Percentiles rank a stretch among this genome's conserved stretches.
phyloP scores from a whole-genome alignment of 2,888 invertebrate genomes.

The Hypselothyrea guttata region DNA sequence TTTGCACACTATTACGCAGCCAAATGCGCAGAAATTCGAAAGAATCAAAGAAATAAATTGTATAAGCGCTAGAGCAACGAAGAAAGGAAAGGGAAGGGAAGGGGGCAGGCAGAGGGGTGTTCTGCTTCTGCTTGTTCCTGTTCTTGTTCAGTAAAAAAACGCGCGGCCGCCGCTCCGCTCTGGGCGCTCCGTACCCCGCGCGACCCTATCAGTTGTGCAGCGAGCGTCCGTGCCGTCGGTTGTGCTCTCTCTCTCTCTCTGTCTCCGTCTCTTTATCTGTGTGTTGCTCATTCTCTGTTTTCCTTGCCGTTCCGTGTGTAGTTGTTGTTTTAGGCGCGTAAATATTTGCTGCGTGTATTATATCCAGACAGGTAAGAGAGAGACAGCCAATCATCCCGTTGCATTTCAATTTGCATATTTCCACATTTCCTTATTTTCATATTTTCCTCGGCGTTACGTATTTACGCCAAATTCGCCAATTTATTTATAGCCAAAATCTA shows the following conservation, averaged over 20 bases:
- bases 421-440: conserved; percentile 19
- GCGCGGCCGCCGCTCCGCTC: conserved; percentile 68
- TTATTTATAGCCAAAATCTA: conserved; percentile 63
- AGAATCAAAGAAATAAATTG: conserved; percentile 58
- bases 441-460: conserved; percentile 5
- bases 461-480: conserved; percentile 39
- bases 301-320: conserved; percentile 34
- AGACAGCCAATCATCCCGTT: conserved; percentile 28
- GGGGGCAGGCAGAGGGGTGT: conserved; percentile 54
- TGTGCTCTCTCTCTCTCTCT: conserved; percentile 50
- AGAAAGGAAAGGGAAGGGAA: conserved; percentile 20
- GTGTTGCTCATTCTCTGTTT: conserved; percentile 34
- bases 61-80: conserved; percentile 49
- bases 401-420: conserved; percentile 24
- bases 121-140: too few relatives aligned
- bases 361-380: conserved; percentile 60
- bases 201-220: conserved; percentile 70
- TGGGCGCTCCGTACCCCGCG: conserved; percentile 60
- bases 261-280: too few relatives aligned
- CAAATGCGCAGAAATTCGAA: conserved; percentile 36
- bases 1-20: conserved; percentile 31
- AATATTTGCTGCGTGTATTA: conserved; percentile 52
- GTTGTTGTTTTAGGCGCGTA: conserved; percentile 68
- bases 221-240: conserved; percentile 73
- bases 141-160: conserved; percentile 64